These are phyloP conservation scores for Lasioglossum villosulum DNA, from an alignment of 2,888 invertebrate genomes.

Conservation along the genomic window DNA sequence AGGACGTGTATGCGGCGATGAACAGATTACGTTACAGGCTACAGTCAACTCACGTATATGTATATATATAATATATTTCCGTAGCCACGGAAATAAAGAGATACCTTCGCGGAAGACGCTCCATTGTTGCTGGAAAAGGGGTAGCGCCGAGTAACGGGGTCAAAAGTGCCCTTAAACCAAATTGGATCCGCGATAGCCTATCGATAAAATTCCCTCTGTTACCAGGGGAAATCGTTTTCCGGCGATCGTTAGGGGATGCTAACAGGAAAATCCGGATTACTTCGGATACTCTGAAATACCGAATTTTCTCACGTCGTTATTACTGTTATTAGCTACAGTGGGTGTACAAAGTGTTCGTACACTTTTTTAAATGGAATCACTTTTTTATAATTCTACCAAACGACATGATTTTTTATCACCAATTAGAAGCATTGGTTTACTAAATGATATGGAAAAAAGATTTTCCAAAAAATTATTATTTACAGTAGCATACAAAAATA, in stretches of 20 bases:
- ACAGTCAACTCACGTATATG: conserved; percentile 28
- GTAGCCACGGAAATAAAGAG: conserved; percentile 40
- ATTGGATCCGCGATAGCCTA: conserved; percentile 12
- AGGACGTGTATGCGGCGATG: conserved; percentile 74
- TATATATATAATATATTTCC: not conserved
- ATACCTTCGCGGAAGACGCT: not conserved
- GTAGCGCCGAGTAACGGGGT: conserved; percentile 6
- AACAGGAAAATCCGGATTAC: not conserved
- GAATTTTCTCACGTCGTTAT: not conserved
- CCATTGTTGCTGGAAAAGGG: not conserved
- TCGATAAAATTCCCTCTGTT: conserved; percentile 12
- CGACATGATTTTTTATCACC: no score
- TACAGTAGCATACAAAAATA: no score
- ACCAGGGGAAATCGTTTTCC: conserved; percentile 3
- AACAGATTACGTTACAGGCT: conserved; percentile 64
- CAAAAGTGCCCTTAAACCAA: conserved; percentile 17
- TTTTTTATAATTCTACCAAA: no score
- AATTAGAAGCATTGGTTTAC: no score
- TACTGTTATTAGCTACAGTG: not conserved
- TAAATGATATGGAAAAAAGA: no score
- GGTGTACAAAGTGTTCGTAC: no score
- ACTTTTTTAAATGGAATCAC: no score
- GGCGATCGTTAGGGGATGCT: not conserved
- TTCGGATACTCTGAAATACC: not conserved
- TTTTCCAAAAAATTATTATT: no score